phyloP scores from a whole-genome alignment of 2,888 invertebrate genomes.

The Timema podura region DNA sequence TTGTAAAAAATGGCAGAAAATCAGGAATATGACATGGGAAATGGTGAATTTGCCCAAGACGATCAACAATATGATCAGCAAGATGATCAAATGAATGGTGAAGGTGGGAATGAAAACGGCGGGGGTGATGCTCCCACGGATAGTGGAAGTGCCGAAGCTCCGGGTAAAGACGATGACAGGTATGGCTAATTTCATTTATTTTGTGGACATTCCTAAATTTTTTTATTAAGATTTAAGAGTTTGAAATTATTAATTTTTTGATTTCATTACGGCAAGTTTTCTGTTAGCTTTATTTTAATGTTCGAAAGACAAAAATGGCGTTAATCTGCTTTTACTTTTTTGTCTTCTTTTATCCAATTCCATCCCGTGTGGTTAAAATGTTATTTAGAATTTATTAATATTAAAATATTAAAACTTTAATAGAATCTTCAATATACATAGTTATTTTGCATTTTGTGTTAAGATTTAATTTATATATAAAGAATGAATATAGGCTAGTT shows the following conservation, averaged over 20 bases:
- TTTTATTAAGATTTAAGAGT: constrained; percentile 14
- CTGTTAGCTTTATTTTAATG: too few relatives aligned
- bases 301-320: too few relatives aligned
- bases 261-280: neutral
- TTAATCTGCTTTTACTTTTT: too few relatives aligned
- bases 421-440: too few relatives aligned
- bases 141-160: constrained; percentile 69
- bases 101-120: constrained; percentile 40
- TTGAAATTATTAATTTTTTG: too few relatives aligned
- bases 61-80: constrained; percentile 58
- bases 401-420: too few relatives aligned
- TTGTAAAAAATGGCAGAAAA: constrained; percentile 54
- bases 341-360: too few relatives aligned
- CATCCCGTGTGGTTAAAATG: too few relatives aligned
- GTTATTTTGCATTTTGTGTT: too few relatives aligned
- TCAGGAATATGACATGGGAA: constrained; percentile 66
- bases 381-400: too few relatives aligned
- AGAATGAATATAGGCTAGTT: too few relatives aligned
- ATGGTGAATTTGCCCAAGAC: constrained; percentile 68
- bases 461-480: too few relatives aligned
- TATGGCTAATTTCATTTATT: constrained; percentile 29
- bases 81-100: constrained; percentile 48
- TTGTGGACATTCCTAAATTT: constrained; percentile 2
- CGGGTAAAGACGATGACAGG: constrained; percentile 69
- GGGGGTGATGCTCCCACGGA: constrained; percentile 63